Evolutionary conservation across 1,140 invertebrate genomes (phyloP).

Genomic region (Anoplolepis gracilipes): DNA sequence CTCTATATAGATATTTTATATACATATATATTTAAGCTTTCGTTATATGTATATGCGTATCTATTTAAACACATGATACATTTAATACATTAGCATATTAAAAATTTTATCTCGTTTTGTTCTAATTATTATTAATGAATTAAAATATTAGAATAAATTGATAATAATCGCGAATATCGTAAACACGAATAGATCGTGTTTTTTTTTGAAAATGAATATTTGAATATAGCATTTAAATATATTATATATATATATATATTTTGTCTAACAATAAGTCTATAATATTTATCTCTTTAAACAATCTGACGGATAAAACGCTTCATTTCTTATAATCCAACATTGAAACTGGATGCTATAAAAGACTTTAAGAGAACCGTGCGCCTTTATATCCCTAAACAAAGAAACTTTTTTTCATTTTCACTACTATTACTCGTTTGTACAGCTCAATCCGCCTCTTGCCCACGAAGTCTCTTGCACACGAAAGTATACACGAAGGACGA

Average conservation of each 20-base stretch:
- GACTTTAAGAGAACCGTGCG: neutral
- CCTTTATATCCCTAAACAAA: slow-evolving; percentile 42
- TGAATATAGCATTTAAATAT: neutral
- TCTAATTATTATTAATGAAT: neutral
- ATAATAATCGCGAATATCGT: neutral
- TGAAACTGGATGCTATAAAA: neutral
- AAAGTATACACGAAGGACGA: slow-evolving; percentile 45
- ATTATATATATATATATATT: too few species aligned
- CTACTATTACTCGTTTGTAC: slow-evolving; percentile 32
- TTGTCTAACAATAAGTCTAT: neutral
- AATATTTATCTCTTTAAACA: neutral
- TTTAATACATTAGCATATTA: slow-evolving; percentile 9
- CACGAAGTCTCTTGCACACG: neutral
- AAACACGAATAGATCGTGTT: neutral
- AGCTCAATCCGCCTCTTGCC: slow-evolving; percentile 5
- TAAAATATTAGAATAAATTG: slow-evolving; percentile 5
- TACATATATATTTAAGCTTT: neutral
- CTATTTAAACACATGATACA: too few species aligned
- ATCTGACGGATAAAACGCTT: slow-evolving; percentile 2
- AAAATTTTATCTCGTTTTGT: neutral
- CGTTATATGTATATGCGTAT: neutral
- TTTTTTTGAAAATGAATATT: too few species aligned
- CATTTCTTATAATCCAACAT: neutral
- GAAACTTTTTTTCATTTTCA: slow-evolving; percentile 40
- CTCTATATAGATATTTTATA: neutral